phyloP scores from a whole-genome alignment of 1,140 invertebrate species.

The Zaprionus vittiger region DNA sequence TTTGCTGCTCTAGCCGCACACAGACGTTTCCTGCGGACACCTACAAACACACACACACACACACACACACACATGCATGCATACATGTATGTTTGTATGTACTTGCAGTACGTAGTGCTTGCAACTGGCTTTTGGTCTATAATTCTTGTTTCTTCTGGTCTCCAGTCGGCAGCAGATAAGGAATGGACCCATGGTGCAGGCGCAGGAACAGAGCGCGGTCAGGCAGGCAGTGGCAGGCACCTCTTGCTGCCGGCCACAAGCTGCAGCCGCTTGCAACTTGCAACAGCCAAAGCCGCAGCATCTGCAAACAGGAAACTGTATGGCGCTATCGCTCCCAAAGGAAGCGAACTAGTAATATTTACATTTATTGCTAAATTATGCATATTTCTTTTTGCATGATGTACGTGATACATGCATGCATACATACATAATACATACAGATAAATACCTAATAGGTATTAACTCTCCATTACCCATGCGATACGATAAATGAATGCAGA shows the following conservation, averaged over 20 bases:
- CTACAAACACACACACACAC: conserved; percentile 31
- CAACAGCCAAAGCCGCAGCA: conserved; percentile 37
- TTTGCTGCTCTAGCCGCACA: conserved; percentile 61
- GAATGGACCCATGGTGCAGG: conserved; percentile 49
- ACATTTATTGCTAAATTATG: conserved; percentile 83
- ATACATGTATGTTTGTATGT: conserved; percentile 24
- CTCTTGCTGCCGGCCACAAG: conserved; percentile 25
- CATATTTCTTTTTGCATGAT: conserved; percentile 62
- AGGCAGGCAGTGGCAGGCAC: neutral
- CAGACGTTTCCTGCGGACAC: conserved; percentile 43
- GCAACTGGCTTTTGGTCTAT: conserved; percentile 81
- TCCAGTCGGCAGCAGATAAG: conserved; percentile 61
- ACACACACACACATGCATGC: conserved; percentile 16
- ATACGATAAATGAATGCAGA: neutral
- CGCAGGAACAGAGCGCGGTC: conserved; percentile 27
- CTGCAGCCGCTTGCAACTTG: conserved; percentile 9
- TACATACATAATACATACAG: neutral
- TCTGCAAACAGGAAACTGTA: conserved; percentile 60
- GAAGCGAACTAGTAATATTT: conserved; percentile 80
- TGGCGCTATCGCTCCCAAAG: conserved; percentile 77
- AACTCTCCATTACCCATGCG: neutral
- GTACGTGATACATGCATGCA: neutral
- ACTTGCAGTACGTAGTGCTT: conserved; percentile 33
- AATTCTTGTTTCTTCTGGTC: conserved; percentile 80
- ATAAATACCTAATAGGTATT: neutral